phyloP scores from a whole-genome alignment of 1,140 invertebrate genomes.

The Cryptotermes secundus region DNA sequence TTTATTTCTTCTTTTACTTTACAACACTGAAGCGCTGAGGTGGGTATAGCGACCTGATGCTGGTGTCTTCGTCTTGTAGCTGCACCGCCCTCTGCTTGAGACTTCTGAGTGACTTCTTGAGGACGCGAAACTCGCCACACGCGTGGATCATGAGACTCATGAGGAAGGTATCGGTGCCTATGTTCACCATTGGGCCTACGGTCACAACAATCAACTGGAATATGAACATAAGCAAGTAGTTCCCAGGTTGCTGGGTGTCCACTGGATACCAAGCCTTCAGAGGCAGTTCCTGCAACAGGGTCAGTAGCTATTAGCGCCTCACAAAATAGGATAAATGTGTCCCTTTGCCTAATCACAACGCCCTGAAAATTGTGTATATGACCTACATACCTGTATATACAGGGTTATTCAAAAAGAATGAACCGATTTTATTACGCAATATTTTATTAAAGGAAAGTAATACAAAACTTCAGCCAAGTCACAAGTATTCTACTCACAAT shows the following conservation, averaged over 20 bases:
- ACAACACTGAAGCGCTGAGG: no score
- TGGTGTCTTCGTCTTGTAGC: neutral
- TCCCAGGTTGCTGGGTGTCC: neutral
- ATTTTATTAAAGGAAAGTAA: no score
- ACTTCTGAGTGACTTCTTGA: neutral
- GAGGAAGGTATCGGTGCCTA: neutral
- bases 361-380: no score
- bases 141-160: neutral
- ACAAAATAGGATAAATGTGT: neutral
- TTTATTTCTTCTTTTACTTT: no score
- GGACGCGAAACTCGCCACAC: neutral
- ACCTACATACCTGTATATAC: no score
- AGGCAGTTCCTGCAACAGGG: neutral
- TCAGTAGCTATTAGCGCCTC: neutral
- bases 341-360: neutral
- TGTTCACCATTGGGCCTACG: neutral
- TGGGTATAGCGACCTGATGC: no score
- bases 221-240: neutral
- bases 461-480: no score
- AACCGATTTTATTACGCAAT: no score
- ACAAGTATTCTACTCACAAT: no score
- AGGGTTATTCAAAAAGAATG: no score
- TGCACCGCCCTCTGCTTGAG: neutral
- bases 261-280: neutral
- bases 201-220: neutral